Evolutionary conservation across 2,113 vertebrate genomes (phyloP).

Genomic region (Zapus hudsonius): DNA sequence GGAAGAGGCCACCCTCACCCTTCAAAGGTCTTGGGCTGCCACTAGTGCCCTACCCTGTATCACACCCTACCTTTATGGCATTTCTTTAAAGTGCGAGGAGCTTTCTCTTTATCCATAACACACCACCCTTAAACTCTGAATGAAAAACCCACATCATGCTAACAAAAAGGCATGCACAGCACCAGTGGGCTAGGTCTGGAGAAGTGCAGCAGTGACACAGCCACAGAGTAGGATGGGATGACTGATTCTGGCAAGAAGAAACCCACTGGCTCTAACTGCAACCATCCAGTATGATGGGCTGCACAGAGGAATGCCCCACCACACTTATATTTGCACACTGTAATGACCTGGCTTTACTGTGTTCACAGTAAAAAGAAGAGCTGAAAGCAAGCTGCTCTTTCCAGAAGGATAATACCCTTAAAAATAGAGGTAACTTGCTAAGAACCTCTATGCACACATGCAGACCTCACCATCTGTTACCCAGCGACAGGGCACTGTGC

Average conservation of each 20-base stretch:
- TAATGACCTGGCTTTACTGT: accelerated
- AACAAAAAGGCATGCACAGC: accelerated
- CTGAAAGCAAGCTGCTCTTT: accelerated
- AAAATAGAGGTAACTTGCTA: background rate
- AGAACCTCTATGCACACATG: accelerated
- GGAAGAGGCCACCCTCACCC: background rate
- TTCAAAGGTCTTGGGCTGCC: no score
- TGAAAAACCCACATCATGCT: background rate
- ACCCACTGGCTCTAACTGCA: accelerated
- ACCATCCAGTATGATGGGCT: accelerated
- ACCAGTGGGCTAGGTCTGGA: accelerated
- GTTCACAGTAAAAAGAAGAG: background rate
- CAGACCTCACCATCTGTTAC: background rate
- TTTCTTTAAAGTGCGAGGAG: background rate
- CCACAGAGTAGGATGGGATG: no score
- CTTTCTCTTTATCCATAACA: background rate
- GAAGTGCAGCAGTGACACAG: accelerated
- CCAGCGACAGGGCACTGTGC: background rate
- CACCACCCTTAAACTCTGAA: background rate
- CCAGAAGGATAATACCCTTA: background rate
- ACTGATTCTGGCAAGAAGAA: background rate
- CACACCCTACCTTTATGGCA: accelerated
- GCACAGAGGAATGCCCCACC: accelerated
- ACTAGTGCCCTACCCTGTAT: background rate
- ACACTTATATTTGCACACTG: no score